These are phyloP conservation scores for Notothenia coriiceps DNA, from an alignment of 2,113 vertebrate species.

Conservation along the genomic window DNA sequence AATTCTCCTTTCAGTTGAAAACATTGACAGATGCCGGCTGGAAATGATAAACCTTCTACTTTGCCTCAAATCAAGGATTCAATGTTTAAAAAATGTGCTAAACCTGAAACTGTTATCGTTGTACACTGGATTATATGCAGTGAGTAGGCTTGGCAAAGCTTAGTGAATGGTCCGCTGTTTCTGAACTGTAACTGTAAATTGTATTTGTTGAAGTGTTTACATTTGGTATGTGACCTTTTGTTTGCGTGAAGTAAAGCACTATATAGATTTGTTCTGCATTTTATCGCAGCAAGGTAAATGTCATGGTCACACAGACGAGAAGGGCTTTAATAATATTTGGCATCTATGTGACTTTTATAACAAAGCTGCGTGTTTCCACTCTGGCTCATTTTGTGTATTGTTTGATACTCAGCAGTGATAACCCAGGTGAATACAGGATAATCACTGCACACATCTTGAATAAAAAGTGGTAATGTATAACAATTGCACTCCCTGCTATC, in stretches of 20 bases:
- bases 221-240: not conserved
- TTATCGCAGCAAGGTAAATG: slow-evolving; percentile 6
- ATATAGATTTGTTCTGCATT: not conserved
- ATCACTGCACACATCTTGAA: slow-evolving; percentile 1
- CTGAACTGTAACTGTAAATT: not conserved
- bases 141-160: too few species aligned
- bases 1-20: too few species aligned
- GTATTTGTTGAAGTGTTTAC: not conserved
- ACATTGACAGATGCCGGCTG: not conserved
- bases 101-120: not conserved
- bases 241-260: not conserved
- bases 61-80: not conserved
- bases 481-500: not conserved
- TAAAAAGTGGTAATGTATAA: slow-evolving; percentile 8
- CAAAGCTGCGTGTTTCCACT: not conserved
- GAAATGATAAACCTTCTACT: not conserved
- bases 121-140: not conserved
- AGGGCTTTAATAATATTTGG: not conserved
- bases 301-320: not conserved
- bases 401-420: not conserved
- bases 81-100: not conserved
- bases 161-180: not conserved
- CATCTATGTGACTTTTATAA: slow-evolving; percentile 2
- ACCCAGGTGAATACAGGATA: not conserved
- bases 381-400: too few species aligned